Conservation (phyloP, 1,140 invertebrate species). For the Drosophila pseudoananassae region DNA sequence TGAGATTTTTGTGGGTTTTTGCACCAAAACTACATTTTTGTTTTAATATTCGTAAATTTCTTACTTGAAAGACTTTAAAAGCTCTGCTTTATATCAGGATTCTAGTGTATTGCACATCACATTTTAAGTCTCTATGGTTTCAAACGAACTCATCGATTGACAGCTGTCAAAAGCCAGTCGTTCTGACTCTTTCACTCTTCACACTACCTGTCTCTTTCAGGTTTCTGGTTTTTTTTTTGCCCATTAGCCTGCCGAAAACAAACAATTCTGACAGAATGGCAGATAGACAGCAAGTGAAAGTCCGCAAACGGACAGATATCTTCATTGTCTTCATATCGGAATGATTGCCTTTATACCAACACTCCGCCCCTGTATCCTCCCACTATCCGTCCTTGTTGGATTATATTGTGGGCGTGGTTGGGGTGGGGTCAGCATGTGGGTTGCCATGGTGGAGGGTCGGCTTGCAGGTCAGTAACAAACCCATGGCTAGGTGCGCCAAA, state of each 20-base stretch:
- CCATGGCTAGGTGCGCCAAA: slow-evolving; percentile 30
- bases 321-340: slow-evolving; percentile 7
- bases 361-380: not conserved
- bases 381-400: not conserved
- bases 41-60: not conserved
- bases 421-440: slow-evolving; percentile 25
- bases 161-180: slow-evolving; percentile 27
- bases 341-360: not conserved
- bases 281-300: not conserved
- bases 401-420: slow-evolving; percentile 27
- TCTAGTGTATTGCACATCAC: not conserved
- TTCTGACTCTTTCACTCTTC: not conserved
- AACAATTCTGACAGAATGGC: slow-evolving; percentile 27
- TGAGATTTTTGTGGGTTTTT: not conserved
- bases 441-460: slow-evolving; percentile 11
- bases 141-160: slow-evolving; percentile 16
- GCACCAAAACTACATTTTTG: not conserved
- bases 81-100: not conserved
- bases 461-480: slow-evolving; percentile 11
- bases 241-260: slow-evolving; percentile 18
- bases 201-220: not conserved
- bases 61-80: no score
- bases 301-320: slow-evolving; percentile 23
- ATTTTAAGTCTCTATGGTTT: not conserved
- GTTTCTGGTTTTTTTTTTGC: not conserved